Conservation (phyloP, 2,888 invertebrate species). For the Agelastica alni region DNA sequence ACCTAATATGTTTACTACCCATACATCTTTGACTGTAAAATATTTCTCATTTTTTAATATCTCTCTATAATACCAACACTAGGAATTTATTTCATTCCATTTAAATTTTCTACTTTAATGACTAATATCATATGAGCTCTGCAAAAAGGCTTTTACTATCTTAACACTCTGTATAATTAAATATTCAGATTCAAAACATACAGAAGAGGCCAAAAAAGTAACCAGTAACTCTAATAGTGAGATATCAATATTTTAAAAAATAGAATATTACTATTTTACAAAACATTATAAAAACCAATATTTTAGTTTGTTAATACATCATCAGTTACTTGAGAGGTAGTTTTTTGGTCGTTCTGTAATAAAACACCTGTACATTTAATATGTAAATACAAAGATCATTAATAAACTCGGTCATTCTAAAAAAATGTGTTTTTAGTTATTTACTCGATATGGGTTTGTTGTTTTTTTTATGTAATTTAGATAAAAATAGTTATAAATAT, state of each 20-base stretch:
- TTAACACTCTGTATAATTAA: slow-evolving; percentile 20
- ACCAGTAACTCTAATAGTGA: slow-evolving; percentile 7
- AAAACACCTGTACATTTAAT: slow-evolving; percentile 52
- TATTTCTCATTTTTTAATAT: slow-evolving; percentile 28
- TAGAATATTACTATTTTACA: not conserved
- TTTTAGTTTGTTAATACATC: too few species aligned
- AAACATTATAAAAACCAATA: too few species aligned
- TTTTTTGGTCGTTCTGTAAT: slow-evolving; percentile 34
- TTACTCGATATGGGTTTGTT: slow-evolving; percentile 38
- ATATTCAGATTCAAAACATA: slow-evolving; percentile 14
- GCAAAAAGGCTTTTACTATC: slow-evolving; percentile 23
- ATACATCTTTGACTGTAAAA: slow-evolving; percentile 30
- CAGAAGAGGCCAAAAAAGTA: slow-evolving; percentile 26
- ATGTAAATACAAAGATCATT: slow-evolving; percentile 44
- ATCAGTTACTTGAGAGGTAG: slow-evolving; percentile 9
- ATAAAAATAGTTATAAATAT: slow-evolving; percentile 42
- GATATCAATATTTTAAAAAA: slow-evolving; percentile 8
- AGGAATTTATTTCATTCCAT: slow-evolving; percentile 22
- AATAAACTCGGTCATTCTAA: slow-evolving; percentile 26
- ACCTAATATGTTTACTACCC: slow-evolving; percentile 11
- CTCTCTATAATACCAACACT: slow-evolving; percentile 13
- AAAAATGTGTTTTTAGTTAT: slow-evolving; percentile 37
- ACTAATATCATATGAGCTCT: slow-evolving; percentile 14
- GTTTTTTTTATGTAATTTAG: slow-evolving; percentile 40
- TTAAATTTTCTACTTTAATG: slow-evolving; percentile 8